Conservation (phyloP, 2,113 vertebrate genomes). For the Enhydra lutris region DNA sequence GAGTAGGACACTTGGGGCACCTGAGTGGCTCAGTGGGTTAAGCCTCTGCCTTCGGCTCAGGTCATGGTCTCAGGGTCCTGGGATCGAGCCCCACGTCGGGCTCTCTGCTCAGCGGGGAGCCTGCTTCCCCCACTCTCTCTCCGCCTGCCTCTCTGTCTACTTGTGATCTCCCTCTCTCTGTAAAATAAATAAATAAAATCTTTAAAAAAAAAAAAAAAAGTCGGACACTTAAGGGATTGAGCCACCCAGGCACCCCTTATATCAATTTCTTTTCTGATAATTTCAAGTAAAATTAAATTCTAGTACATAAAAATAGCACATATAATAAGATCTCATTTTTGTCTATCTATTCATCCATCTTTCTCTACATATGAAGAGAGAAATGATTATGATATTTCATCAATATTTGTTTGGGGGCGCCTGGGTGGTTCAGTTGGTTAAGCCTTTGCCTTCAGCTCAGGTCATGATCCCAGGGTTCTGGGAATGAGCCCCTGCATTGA, state of each 20-base stretch:
- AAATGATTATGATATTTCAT: not conserved
- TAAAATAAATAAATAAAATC: no score
- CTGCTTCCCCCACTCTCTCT: no score
- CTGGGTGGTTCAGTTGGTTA: not conserved
- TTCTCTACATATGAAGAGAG: not conserved
- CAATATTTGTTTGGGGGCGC: not conserved
- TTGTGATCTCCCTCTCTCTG: no score
- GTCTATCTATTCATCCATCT: not conserved
- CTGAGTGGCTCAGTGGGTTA: no score
- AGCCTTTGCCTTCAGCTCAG: not conserved
- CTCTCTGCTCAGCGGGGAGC: no score
- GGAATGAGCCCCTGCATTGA: no score
- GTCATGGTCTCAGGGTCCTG: no score
- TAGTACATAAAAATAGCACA: not conserved
- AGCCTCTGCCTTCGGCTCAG: no score
- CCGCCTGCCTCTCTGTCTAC: no score
- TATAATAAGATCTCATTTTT: not conserved
- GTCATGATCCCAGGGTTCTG: not conserved
- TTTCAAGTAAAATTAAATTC: not conserved
- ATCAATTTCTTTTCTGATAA: not conserved
- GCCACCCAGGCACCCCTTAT: not conserved
- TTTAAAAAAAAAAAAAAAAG: not conserved
- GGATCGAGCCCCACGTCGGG: no score
- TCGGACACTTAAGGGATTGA: not conserved
- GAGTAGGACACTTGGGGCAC: not conserved